Percentiles rank a stretch among this genome's conserved stretches.
Evolutionary conservation across 2,113 vertebrate genomes (phyloP).

Genomic region (Tetrax tetrax): DNA sequence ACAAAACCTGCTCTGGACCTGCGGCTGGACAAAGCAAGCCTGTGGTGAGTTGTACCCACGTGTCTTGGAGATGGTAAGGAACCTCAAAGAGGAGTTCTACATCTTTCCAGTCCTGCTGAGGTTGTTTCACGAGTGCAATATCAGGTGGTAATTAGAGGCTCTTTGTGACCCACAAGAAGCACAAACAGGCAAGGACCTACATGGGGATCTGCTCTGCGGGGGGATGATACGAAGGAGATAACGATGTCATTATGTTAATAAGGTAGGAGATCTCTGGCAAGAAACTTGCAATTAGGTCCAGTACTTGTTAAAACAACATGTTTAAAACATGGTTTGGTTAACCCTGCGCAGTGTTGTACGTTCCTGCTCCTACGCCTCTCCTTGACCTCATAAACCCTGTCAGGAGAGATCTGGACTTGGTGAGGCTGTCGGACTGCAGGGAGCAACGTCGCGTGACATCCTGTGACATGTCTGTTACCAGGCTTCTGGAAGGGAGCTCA

Average conservation of each 20-base stretch:
- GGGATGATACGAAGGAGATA: not conserved
- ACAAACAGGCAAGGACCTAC: accelerated
- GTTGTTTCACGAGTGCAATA: not conserved
- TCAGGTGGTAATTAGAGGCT: not conserved
- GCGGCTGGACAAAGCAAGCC: not conserved
- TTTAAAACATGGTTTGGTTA: not conserved
- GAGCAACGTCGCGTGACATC: not conserved
- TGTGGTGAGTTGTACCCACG: not conserved
- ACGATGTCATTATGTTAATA: not conserved
- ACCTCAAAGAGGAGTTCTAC: not conserved
- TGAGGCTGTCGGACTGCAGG: not conserved
- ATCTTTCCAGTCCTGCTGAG: not conserved
- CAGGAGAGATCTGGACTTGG: not conserved
- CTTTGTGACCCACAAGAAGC: not conserved
- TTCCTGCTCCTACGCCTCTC: not conserved
- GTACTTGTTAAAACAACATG: not conserved
- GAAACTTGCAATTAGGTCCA: not conserved
- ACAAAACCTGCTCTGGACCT: not conserved
- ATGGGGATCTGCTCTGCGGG: not conserved
- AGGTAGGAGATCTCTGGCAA: not conserved
- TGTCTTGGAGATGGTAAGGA: accelerated
- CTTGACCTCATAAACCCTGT: not conserved
- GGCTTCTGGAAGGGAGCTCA: not conserved
- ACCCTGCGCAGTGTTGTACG: not conserved
- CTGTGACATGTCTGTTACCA: not conserved